Evolutionary conservation across 2,113 vertebrate genomes (phyloP).

Genomic region (Parotia lawesii): DNA sequence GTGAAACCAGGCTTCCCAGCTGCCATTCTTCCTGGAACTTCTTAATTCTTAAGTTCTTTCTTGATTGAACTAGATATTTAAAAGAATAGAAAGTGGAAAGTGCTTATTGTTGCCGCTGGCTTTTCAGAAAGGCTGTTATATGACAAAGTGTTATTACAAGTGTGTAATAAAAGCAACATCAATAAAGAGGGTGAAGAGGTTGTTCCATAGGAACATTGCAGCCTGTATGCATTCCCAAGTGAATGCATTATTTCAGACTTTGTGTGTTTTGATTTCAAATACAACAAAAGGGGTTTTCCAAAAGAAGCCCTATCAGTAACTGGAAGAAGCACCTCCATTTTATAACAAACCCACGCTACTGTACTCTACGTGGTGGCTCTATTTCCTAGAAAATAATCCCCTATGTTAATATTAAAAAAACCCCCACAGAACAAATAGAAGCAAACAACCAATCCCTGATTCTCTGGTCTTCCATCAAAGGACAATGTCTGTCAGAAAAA

Average conservation of each 20-base stretch:
- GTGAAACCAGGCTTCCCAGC: background rate
- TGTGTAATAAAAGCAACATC: background rate
- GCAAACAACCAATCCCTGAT: background rate
- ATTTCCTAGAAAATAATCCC: slow-evolving; percentile 32
- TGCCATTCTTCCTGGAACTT: background rate
- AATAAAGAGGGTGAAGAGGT: background rate
- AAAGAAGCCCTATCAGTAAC: slow-evolving; percentile 8
- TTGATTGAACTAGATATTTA: background rate
- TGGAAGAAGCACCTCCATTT: background rate
- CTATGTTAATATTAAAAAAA: background rate
- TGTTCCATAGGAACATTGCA: background rate
- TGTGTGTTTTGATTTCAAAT: slow-evolving; percentile 7
- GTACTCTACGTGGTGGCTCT: background rate
- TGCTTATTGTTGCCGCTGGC: background rate
- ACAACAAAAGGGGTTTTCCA: slow-evolving; percentile 45
- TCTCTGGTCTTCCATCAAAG: background rate
- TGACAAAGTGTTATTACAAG: background rate
- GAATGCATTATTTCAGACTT: background rate
- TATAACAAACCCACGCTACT: background rate
- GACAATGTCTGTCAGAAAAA: background rate
- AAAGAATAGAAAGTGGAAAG: background rate
- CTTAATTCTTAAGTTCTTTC: background rate
- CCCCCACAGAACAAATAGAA: background rate
- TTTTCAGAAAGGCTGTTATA: background rate
- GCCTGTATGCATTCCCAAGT: background rate